Evolutionary conservation across 2,888 invertebrate species (phyloP).

Genomic region (Tortrix viridana): DNA sequence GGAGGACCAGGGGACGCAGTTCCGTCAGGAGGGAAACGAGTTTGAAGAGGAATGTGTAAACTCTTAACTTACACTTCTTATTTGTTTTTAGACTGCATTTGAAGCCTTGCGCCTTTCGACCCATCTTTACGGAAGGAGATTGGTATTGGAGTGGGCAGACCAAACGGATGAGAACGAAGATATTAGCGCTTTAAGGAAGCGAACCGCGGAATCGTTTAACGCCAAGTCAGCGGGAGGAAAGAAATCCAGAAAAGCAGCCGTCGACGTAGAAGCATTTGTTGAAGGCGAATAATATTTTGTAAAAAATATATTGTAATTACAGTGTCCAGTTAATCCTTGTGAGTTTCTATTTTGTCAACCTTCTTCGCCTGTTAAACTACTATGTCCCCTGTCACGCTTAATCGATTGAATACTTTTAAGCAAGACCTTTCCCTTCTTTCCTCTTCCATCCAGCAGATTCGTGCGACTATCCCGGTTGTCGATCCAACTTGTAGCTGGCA

Average conservation of each 20-base stretch:
- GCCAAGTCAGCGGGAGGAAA: constrained; percentile 74
- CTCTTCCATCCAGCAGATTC: no score
- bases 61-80: not conserved
- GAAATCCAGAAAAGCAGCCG: constrained; percentile 74
- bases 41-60: not conserved
- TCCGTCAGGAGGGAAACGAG: no score
- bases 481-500: no score
- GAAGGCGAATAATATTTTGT: constrained; percentile 57
- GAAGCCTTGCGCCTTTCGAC: constrained; percentile 97
- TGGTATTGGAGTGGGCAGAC: constrained; percentile 98
- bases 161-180: constrained; percentile 87
- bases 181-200: constrained; percentile 91
- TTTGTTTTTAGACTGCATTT: constrained; percentile 90
- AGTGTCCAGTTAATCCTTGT: no score
- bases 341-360: no score
- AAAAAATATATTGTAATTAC: no score
- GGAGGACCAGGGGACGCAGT: no score
- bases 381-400: no score
- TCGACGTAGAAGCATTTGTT: constrained; percentile 75
- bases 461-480: no score
- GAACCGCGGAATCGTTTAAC: constrained; percentile 88
- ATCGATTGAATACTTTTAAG: no score
- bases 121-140: constrained; percentile 97
- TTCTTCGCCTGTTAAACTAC: no score
- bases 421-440: no score